Evolutionary conservation across 2,888 invertebrate genomes (phyloP).

Genomic region (Acanthosoma haemorrhoidale): DNA sequence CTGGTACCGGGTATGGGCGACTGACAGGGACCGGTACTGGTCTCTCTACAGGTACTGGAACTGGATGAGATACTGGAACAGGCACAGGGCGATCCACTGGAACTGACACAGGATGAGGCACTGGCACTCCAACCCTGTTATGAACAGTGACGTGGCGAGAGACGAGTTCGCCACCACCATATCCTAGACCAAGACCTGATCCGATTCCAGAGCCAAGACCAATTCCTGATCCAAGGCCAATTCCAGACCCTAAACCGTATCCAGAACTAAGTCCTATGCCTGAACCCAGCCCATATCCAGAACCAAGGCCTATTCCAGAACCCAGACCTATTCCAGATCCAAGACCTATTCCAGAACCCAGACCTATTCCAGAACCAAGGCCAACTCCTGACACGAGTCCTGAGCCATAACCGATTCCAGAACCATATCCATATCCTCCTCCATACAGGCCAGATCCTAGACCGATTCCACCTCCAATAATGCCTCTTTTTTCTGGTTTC

Average conservation of each 20-base stretch:
- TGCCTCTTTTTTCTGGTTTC: conserved; percentile 8
- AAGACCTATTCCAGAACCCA: background rate
- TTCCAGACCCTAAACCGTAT: background rate
- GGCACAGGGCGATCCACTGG: conserved; percentile 42
- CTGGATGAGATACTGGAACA: conserved; percentile 40
- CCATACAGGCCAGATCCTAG: background rate
- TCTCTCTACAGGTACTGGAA: conserved; percentile 40
- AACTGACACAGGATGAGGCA: conserved; percentile 42
- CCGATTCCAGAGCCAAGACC: background rate
- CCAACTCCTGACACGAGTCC: conserved; percentile 1
- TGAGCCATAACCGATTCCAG: background rate
- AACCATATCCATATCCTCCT: background rate
- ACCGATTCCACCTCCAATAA: background rate
- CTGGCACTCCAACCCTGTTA: conserved; percentile 39
- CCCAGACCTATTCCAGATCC: background rate
- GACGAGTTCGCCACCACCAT: background rate
- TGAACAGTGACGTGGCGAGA: conserved; percentile 34
- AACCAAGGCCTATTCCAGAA: background rate
- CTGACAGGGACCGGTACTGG: conserved; percentile 39
- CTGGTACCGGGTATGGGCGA: conserved; percentile 49
- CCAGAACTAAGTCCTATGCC: background rate
- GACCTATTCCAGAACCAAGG: background rate
- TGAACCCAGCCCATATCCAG: background rate
- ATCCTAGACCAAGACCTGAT: background rate
- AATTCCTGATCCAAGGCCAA: background rate